Evolutionary conservation across 2,888 invertebrate species (phyloP).

Genomic region (Phorcus lineatus): DNA sequence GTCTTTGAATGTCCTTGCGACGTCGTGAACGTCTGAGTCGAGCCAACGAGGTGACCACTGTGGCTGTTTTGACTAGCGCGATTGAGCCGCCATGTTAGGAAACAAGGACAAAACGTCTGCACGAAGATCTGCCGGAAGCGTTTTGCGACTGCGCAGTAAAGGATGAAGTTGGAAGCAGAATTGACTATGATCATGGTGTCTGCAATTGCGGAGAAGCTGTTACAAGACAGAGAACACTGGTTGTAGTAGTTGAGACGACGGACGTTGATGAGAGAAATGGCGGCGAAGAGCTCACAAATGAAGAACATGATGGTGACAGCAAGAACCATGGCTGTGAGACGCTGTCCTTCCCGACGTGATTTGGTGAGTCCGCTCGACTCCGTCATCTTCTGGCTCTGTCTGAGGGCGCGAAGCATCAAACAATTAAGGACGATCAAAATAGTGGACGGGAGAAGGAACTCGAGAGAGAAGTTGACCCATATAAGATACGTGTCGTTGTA

Average conservation of each 20-base stretch:
- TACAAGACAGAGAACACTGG: conserved; percentile 36
- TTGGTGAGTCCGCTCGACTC: background rate
- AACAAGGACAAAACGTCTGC: conserved; percentile 31
- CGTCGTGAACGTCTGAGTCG: background rate
- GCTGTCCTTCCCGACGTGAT: conserved; percentile 10
- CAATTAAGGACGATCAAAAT: conserved; percentile 37
- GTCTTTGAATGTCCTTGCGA: no score
- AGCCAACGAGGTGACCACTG: background rate
- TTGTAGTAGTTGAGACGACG: conserved; percentile 32
- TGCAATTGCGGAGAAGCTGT: conserved; percentile 33
- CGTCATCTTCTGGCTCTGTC: conserved; percentile 24
- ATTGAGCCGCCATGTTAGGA: background rate
- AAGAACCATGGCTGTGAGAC: conserved; percentile 43
- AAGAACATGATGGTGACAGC: conserved; percentile 44
- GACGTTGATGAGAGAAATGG: conserved; percentile 36
- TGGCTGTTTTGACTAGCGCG: background rate
- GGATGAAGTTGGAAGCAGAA: conserved; percentile 36
- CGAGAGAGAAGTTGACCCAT: conserved; percentile 40
- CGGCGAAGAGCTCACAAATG: conserved; percentile 42
- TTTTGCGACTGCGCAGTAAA: conserved; percentile 43
- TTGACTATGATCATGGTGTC: conserved; percentile 40
- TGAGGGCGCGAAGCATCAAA: conserved; percentile 30
- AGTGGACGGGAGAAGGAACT: conserved; percentile 38
- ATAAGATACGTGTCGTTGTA: conserved; percentile 37
- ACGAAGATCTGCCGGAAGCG: conserved; percentile 41